Conservation (phyloP, 1,140 invertebrate species). For the Oppia nitens region DNA sequence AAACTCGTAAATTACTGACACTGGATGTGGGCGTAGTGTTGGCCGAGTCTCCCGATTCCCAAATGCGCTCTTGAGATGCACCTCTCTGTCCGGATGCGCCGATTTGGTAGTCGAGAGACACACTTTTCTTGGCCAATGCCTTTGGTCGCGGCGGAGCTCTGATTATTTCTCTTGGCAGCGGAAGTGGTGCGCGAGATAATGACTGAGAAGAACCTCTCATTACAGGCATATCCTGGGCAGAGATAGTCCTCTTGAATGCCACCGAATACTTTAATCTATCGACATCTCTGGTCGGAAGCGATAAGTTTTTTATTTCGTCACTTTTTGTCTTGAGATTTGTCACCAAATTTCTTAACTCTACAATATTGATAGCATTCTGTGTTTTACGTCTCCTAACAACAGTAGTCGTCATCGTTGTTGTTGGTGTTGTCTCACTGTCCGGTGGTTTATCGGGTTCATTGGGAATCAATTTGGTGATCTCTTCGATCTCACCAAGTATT, state of each 20-base stretch:
- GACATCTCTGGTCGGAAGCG: not conserved
- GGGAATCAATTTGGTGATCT: constrained; percentile 1
- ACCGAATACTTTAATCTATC: not conserved
- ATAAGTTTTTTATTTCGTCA: not conserved
- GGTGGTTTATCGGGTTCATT: not conserved
- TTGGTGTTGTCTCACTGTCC: not conserved
- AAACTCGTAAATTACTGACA: constrained; percentile 14
- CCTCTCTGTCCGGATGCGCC: constrained; percentile 3
- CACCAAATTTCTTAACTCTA: not conserved
- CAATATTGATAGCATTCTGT: not conserved
- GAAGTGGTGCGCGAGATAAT: constrained; percentile 17
- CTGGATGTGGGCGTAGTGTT: constrained; percentile 18
- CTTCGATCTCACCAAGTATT: constrained; percentile 9
- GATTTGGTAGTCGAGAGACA: constrained; percentile 53
- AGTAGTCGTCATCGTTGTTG: not conserved
- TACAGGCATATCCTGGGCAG: constrained; percentile 14
- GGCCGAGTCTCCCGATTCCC: constrained; percentile 20
- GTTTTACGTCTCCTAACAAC: not conserved
- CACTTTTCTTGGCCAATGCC: constrained; percentile 47
- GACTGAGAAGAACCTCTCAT: constrained; percentile 14
- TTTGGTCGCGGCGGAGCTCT: constrained; percentile 28
- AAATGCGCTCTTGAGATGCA: constrained; percentile 17
- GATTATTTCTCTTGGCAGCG: constrained; percentile 28
- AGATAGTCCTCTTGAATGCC: constrained; percentile 15
- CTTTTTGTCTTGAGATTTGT: not conserved